These are phyloP conservation scores for Tuberolachnus salignus DNA, from an alignment of 2,888 invertebrate species.

Conservation along the genomic window DNA sequence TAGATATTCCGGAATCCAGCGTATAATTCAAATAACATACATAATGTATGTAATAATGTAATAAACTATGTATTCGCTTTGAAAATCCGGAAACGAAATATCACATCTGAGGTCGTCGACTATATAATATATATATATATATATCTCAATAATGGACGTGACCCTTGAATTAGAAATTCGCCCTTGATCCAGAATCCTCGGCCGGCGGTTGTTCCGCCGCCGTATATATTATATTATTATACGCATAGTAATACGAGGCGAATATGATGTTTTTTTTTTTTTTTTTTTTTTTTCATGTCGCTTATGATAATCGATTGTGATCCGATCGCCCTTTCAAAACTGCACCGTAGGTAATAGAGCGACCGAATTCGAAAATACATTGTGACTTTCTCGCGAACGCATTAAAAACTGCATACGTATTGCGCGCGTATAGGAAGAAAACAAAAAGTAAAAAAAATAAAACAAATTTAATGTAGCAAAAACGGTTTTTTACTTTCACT, in stretches of 20 bases:
- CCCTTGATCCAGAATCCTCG: slow-evolving; percentile 23
- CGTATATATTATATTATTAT: too few species aligned
- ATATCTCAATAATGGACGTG: not conserved
- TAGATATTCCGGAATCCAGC: not conserved
- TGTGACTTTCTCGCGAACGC: not conserved
- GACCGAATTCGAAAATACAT: not conserved
- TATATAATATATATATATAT: too few species aligned
- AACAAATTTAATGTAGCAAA: not conserved
- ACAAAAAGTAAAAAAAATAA: too few species aligned
- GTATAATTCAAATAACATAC: slow-evolving; percentile 16
- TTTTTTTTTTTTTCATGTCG: too few species aligned
- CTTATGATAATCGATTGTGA: not conserved
- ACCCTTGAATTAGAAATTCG: slow-evolving; percentile 47
- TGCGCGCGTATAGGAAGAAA: too few species aligned
- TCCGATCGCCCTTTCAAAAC: not conserved
- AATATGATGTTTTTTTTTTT: too few species aligned
- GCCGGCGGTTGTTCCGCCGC: slow-evolving; percentile 3
- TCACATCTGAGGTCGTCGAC: slow-evolving; percentile 22
- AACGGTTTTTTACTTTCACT: slow-evolving; percentile 39
- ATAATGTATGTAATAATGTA: not conserved
- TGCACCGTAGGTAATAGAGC: too few species aligned
- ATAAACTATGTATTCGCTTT: not conserved
- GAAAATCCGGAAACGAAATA: slow-evolving; percentile 14
- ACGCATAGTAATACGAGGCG: too few species aligned
- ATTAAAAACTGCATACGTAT: too few species aligned